Evolutionary conservation across 2,113 vertebrate genomes (phyloP).

Genomic region (Chroicocephalus ridibundus): DNA sequence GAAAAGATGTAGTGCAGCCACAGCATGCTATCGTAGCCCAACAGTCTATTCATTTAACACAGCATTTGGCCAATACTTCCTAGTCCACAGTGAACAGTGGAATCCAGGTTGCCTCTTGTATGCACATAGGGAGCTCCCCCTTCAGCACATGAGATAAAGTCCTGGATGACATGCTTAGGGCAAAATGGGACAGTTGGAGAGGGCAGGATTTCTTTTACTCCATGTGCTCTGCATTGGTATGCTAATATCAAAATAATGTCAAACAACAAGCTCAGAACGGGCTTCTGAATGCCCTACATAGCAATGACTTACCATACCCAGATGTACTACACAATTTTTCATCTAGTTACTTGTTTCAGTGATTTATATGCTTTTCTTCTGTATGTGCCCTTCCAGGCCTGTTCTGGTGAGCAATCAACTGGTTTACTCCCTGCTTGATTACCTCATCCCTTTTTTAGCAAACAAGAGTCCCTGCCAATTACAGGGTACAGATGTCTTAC

Average conservation of each 20-base stretch:
- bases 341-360: not conserved
- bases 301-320: not conserved
- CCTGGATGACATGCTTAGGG: not conserved
- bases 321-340: not conserved
- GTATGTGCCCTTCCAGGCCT: not conserved
- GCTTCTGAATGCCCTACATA: not conserved
- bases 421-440: not conserved
- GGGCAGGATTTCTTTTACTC: not conserved
- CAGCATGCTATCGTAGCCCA: accelerated
- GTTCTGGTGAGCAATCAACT: not conserved
- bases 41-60: no score
- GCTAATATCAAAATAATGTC: not conserved
- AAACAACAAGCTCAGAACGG: not conserved
- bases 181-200: not conserved
- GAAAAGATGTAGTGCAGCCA: accelerated
- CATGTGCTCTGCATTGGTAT: not conserved
- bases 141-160: not conserved
- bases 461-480: constrained; percentile 16
- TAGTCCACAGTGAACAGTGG: not conserved
- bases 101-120: not conserved
- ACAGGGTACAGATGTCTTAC: not conserved
- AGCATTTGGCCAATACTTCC: not conserved
- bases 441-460: constrained; percentile 29
- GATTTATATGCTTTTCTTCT: not conserved
- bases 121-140: not conserved